These are phyloP conservation scores for Conopomorpha cramerella DNA, from an alignment of 1,140 invertebrate species.

Conservation along the genomic window DNA sequence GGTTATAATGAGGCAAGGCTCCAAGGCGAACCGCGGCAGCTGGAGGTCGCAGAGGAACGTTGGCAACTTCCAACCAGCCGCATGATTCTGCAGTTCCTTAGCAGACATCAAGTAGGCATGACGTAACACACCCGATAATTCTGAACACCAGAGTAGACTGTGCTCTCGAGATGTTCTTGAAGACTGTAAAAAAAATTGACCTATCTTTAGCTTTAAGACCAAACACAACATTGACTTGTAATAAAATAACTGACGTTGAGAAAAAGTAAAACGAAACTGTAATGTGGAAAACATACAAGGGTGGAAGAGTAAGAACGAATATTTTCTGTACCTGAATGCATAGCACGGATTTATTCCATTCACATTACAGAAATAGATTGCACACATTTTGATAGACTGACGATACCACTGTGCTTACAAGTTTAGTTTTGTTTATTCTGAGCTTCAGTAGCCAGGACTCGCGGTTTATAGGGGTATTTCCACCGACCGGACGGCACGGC, in stretches of 20 bases:
- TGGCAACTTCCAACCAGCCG: constrained; percentile 28
- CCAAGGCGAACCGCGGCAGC: constrained; percentile 29
- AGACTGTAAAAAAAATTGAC: background rate
- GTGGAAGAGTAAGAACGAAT: background rate
- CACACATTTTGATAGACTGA: too few relatives aligned
- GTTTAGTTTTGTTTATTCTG: too few relatives aligned
- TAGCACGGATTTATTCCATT: too few relatives aligned
- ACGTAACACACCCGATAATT: constrained; percentile 34
- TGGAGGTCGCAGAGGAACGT: constrained; percentile 43
- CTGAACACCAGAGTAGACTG: constrained; percentile 34
- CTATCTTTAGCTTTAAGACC: too few relatives aligned
- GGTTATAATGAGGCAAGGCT: constrained; percentile 36
- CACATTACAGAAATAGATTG: too few relatives aligned
- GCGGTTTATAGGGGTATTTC: too few relatives aligned
- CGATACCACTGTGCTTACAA: too few relatives aligned
- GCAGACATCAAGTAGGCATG: constrained; percentile 31
- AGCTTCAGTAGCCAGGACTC: too few relatives aligned
- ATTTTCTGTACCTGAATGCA: constrained; percentile 28
- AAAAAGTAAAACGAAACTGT: background rate
- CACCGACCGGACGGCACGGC: too few relatives aligned
- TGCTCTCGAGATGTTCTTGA: constrained; percentile 16
- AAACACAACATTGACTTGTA: too few relatives aligned
- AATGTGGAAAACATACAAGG: background rate
- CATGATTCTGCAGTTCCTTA: constrained; percentile 15
- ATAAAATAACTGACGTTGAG: background rate